Base-by-base conservation (phyloP, 1,140 invertebrate genomes). In the Orussus abietinus region DNA sequence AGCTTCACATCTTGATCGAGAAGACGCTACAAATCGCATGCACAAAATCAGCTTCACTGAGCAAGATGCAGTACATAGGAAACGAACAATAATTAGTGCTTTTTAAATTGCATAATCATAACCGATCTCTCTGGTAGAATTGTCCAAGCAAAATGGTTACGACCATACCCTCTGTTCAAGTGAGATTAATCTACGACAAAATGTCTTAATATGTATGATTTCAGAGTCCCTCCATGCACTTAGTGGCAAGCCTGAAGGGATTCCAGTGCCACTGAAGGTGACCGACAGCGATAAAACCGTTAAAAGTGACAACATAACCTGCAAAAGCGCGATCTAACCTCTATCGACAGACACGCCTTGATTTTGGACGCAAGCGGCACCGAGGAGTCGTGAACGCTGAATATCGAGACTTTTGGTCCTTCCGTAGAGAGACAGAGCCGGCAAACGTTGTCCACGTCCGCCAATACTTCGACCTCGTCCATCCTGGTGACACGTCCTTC, bases 391-490 rank as follows among this genome's bases (percentile, higher is more conserved):
- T 64, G 51, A 14, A 48, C 35, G 19, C 48, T 58, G 29, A 75
- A 72, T 35, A 75, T 71, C 34, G 69, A 66, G 6, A 63, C 63
- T 18, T 57, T 69, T 42, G 75, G 69, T 55, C 76, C 76, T 53
- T 79, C 77, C 9, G 51, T 49, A 51, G 77, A 75, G 54, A 81
- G 75, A 69, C 80, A 82, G 45, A 82, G 73, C 66, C 80, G 75
- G 66, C 80, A 82, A 52, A 78, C 75, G 64, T 55, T 56, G 39
- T 71, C 58, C 22, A 70, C 49, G 36, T 59, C 62, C 7, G 43
- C 48, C 26, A 66, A 36, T 25, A 66, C 68, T 7, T 61, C 58
- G 17, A 63, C 51, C 30, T 63, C 61, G 34, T 66, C 62, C 70
- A 72, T 69, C 38, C 47, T 60, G 4, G 22, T 13, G 6, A 13